phyloP scores from a whole-genome alignment of 2,888 invertebrate genomes.

The Tachina fera region DNA sequence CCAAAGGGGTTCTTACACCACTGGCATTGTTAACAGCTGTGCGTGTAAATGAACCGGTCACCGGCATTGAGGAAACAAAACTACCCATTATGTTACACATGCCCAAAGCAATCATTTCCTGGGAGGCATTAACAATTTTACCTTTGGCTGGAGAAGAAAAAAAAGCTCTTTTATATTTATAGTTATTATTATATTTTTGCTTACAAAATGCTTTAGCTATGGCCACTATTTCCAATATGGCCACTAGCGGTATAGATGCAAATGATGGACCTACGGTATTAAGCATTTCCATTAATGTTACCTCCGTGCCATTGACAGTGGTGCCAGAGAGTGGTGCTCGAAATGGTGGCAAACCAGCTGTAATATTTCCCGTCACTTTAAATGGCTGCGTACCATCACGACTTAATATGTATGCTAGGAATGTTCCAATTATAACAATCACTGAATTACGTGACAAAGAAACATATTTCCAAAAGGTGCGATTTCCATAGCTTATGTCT shows the following conservation, averaged over 20 bases:
- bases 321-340: constrained; percentile 88
- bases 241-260: constrained; percentile 88
- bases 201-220: constrained; percentile 91
- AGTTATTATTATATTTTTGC: constrained; percentile 68
- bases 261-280: constrained; percentile 86
- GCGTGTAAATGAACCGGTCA: constrained; percentile 93
- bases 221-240: constrained; percentile 89
- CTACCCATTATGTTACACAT: constrained; percentile 91
- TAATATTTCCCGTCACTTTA: constrained; percentile 87
- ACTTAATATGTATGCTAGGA: constrained; percentile 86
- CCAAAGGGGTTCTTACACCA: constrained; percentile 93
- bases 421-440: constrained; percentile 88
- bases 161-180: no score
- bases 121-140: constrained; percentile 91
- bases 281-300: constrained; percentile 86
- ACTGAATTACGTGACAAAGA: constrained; percentile 91
- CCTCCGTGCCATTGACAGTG: constrained; percentile 84
- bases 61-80: constrained; percentile 93
- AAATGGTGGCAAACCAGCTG: constrained; percentile 89
- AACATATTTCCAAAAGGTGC: constrained; percentile 81
- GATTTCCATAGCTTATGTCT: constrained; percentile 79
- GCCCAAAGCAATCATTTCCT: constrained; percentile 95
- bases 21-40: constrained; percentile 96
- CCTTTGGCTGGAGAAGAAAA: constrained; percentile 86
- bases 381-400: constrained; percentile 85